phyloP scores from a whole-genome alignment of 2,113 vertebrate species.

The Tachysurus fulvidraco region DNA sequence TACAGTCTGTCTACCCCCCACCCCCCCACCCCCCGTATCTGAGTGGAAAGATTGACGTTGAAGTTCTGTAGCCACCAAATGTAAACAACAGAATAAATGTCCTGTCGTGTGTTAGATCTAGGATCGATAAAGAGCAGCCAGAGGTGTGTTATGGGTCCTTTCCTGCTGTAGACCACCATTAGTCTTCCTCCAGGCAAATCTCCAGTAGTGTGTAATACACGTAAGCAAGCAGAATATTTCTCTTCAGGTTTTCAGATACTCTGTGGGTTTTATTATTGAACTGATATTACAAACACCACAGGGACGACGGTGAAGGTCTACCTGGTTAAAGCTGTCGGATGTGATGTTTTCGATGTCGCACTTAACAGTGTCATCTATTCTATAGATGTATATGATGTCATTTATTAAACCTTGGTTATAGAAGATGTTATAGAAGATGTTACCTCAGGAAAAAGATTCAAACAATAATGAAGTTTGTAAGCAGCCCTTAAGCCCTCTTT shows the following conservation, averaged over 20 bases:
- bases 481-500: background rate
- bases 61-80: constrained; percentile 5
- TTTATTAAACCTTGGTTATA: background rate
- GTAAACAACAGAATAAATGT: constrained; percentile 8
- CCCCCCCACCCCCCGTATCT: background rate
- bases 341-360: background rate
- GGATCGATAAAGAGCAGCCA: constrained; percentile 16
- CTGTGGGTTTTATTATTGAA: background rate
- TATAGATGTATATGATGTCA: background rate
- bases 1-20: too few relatives aligned
- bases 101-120: background rate
- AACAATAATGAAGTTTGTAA: background rate
- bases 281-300: background rate
- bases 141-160: constrained; percentile 7
- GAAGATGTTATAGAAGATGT: background rate
- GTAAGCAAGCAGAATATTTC: background rate
- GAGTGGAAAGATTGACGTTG: background rate
- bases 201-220: background rate
- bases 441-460: background rate
- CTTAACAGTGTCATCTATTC: background rate
- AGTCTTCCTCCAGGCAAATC: background rate
- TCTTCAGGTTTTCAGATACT: background rate
- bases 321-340: background rate
- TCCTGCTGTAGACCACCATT: background rate
- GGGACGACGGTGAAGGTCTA: background rate